Base-by-base conservation (phyloP, 2,113 vertebrate genomes). In the Caloenas nicobarica region DNA sequence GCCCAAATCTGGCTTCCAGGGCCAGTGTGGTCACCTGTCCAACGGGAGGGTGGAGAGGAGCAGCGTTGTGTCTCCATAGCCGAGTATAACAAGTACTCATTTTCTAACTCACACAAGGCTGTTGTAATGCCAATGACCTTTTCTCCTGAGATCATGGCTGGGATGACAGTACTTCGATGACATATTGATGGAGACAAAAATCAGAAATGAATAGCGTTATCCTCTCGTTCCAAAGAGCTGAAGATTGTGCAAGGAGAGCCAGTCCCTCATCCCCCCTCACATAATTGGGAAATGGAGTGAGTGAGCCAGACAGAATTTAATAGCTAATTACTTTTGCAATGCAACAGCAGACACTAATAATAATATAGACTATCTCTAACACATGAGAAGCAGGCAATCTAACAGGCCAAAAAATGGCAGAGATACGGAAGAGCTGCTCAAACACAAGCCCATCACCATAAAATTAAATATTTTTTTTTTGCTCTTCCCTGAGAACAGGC, bases 341-440 rank as follows among this genome's bases (percentile, higher is more conserved):
- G 46, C 34, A 54, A 73, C 56, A 79, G 34, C 78, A 91, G 48
- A 25, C 65, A 62, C 21, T 71, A 69, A 40, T 29, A 78, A 18
- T 38, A 84, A 48, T 16, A 36, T 38, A 15, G 77, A 31, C 31
- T 65, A 51, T 60, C 64, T 79, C 36, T 48, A 68, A 13, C 10
- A 31, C 33, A 68, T 1, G 4, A 87, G 48, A 60, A 72, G 48
- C 65, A 89, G 70, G 10, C 21, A 71, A 56, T 79, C 23, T 58
- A 73, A 79, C 48, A 91, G 81, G 31, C 57, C 78, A 72, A 95
- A 84, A 93, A 29, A 90, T 91, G 90, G 48, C 57, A 82, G 70
- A 83, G 81, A 51, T 69, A 38, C 34, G 78, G 70, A 91, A 93
- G 18, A 80, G 44, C 57, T 93, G 44, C 70, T 85, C 61, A 79